phyloP scores from a whole-genome alignment of 2,797 vertebrate species.

The Epinephelus awoara region DNA sequence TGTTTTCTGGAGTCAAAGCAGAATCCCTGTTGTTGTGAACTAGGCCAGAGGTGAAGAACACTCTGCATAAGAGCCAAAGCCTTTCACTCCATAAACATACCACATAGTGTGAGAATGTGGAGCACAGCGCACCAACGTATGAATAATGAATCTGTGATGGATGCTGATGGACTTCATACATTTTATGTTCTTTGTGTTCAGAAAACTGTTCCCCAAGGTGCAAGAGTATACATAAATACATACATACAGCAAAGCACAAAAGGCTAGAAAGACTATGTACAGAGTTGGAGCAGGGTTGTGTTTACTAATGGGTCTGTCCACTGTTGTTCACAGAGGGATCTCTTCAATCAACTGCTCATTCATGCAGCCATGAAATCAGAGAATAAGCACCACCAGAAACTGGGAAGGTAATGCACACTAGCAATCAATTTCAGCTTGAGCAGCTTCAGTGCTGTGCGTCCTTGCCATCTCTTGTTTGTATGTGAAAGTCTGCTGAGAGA shows the following conservation, averaged over 20 bases:
- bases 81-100: conserved; percentile 25
- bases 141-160: conserved; percentile 77
- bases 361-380: conserved; percentile 92
- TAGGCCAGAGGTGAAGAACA: conserved; percentile 44
- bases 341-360: conserved; percentile 94
- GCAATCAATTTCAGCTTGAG: conserved; percentile 22
- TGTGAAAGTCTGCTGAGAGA: background rate
- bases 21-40: conserved; percentile 48
- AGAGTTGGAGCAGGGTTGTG: conserved; percentile 23
- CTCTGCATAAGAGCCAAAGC: conserved; percentile 20
- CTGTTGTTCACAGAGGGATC: conserved; percentile 89
- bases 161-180: conserved; percentile 57
- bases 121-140: conserved; percentile 44
- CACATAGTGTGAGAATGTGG: conserved; percentile 13
- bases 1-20: conserved; percentile 28
- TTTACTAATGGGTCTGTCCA: conserved; percentile 48
- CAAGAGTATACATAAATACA: conserved; percentile 34
- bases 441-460: background rate
- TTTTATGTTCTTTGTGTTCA: conserved; percentile 43
- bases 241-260: conserved; percentile 25
- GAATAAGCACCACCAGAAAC: conserved; percentile 85
- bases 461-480: conserved; percentile 2
- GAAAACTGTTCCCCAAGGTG: conserved; percentile 35
- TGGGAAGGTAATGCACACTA: conserved; percentile 88
- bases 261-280: background rate